Percentiles rank a stretch among this genome's conserved stretches.
These are phyloP conservation scores for Drosophila macrospina DNA, from an alignment of 2,888 invertebrate genomes.

Conservation along the genomic window DNA sequence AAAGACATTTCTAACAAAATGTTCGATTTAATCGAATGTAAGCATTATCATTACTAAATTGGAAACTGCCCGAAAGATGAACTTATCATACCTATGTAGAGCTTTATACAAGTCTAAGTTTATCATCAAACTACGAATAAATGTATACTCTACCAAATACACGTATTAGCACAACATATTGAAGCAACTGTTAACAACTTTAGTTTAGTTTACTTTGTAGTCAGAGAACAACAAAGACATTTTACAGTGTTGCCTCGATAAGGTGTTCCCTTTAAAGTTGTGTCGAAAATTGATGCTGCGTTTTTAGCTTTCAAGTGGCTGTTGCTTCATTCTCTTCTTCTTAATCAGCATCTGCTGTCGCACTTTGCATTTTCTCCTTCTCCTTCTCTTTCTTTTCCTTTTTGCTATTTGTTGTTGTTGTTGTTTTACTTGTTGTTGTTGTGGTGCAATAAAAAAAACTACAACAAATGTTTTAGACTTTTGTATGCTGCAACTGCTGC, in stretches of 20 bases:
- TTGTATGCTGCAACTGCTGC: conserved; percentile 15
- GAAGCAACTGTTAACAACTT: no score
- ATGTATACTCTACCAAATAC: no score
- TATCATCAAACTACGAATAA: no score
- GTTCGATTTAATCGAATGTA: no score
- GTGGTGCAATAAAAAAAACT: conserved; percentile 52
- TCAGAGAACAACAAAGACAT: background rate
- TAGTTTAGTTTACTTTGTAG: background rate
- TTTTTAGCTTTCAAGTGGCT: conserved; percentile 25
- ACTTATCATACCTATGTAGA: no score
- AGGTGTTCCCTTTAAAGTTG: background rate
- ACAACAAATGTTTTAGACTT: conserved; percentile 30
- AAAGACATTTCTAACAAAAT: no score
- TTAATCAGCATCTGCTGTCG: conserved; percentile 4
- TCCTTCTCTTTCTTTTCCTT: background rate
- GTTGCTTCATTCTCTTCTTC: conserved; percentile 10
- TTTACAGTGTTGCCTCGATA: background rate
- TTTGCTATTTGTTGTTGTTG: conserved; percentile 6
- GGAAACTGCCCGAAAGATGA: no score
- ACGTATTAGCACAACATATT: background rate
- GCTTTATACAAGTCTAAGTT: no score
- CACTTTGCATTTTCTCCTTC: background rate
- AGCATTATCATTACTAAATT: no score
- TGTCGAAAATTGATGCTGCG: conserved; percentile 29
- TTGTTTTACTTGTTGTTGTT: conserved; percentile 15